Evolutionary conservation across 1,140 invertebrate species (phyloP), one percentile per base, ranked within the genome.

Genomic region (Brachionus calyciflorus): DNA sequence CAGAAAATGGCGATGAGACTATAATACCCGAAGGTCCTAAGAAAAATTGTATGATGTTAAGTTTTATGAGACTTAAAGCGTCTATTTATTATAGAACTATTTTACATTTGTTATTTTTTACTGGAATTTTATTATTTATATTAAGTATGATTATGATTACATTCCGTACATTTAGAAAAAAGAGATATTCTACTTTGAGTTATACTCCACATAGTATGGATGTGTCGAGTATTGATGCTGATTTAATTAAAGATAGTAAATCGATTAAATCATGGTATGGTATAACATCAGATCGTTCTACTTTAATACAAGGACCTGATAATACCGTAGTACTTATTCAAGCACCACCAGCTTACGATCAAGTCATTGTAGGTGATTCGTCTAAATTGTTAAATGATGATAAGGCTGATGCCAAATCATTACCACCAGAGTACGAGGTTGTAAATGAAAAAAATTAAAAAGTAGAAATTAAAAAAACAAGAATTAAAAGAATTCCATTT

Each of bases 41-140:
- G 21, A 65, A 65, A 12, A 65, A 51, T 30, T 73, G 69, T 37
- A 73, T 73, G 69, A 73, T 73, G 69, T 19, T 73, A 9, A 73
- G 69, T 33, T 73, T 73, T 4, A 73, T 73, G 69, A 49, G 37
- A 55, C 21, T 73, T 1, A 49, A 55, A 73, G 46, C 44, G 6
- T 73, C 69, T 9, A 51, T 51, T 14, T 73, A 73, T 37, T 73
- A 51, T 24, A 5, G 69, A 21, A 73, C 69, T 26, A 40, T 73
- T 49, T 21, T 73, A 17, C 69, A 73, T 17, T 1, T 73, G 9
- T 55, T 73, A 24, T 73, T 73, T 46, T 73, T 73, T 17, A 51
- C 69, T 9, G 51, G 30, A 33, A 19, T 73, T 3, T 24, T 73
- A 7, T 51, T 73, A 26, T 73, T 73, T 28, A 73, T 73, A 9